Conservation (phyloP, 2,113 vertebrate genomes). For the Pyrgilauda ruficollis region DNA sequence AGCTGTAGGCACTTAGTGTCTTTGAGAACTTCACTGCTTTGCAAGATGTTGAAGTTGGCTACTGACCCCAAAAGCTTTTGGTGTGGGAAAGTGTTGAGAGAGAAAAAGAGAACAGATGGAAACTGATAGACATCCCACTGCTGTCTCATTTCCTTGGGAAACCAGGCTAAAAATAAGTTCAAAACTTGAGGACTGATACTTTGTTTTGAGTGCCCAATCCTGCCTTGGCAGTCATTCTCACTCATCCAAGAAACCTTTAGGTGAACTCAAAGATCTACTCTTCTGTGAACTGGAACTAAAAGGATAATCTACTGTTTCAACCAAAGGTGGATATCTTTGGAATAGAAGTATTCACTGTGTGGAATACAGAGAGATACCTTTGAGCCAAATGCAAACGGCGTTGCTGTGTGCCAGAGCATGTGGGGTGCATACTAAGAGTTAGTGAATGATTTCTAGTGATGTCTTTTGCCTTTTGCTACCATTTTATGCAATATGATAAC, state of each 20-base stretch:
- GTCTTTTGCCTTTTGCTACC: background rate
- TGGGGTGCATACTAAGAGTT: background rate
- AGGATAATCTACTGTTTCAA: background rate
- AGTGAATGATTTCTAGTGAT: background rate
- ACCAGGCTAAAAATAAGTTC: slow-evolving; percentile 26
- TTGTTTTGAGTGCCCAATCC: background rate
- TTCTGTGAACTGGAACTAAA: background rate
- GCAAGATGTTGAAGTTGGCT: background rate
- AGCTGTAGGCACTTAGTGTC: background rate
- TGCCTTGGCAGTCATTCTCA: background rate
- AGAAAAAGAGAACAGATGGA: slow-evolving; percentile 35
- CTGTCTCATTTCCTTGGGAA: slow-evolving; percentile 48
- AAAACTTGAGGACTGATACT: background rate
- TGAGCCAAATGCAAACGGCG: background rate
- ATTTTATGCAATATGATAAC: background rate
- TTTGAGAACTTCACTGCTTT: slow-evolving; percentile 8
- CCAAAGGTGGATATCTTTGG: background rate
- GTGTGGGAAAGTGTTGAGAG: slow-evolving; percentile 26
- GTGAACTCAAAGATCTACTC: background rate
- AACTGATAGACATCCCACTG: slow-evolving; percentile 43
- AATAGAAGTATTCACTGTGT: background rate
- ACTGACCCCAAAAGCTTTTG: slow-evolving; percentile 34
- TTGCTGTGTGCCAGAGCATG: background rate
- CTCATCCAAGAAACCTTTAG: background rate
- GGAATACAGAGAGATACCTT: background rate